A percentile compares a stretch with the other conserved stretches of the same genome.
Conservation (phyloP, 2,797 vertebrate species). For the Gallinago stenura region DNA sequence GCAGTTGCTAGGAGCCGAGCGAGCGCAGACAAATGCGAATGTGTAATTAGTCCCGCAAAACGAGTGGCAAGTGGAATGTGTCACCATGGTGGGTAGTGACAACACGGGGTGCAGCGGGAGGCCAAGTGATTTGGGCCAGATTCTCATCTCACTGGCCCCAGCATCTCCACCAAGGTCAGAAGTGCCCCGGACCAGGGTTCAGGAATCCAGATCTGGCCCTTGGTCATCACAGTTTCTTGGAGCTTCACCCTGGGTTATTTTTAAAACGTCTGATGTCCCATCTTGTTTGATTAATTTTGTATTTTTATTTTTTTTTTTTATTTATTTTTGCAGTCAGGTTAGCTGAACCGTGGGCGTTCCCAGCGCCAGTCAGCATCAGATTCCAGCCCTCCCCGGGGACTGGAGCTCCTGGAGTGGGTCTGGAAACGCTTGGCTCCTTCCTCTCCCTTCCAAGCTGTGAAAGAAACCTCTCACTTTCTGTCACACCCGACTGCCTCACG, state of each 20-base stretch:
- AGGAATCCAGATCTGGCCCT: neutral
- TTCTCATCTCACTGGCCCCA: slow-evolving; percentile 15
- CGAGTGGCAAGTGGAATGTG: slow-evolving; percentile 71
- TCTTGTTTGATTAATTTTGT: neutral
- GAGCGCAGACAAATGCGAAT: slow-evolving; percentile 70
- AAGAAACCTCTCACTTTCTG: slow-evolving; percentile 54
- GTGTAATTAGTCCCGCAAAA: slow-evolving; percentile 72
- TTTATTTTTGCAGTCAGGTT: slow-evolving; percentile 16
- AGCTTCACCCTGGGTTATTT: slow-evolving; percentile 28
- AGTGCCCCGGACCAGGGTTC: neutral
- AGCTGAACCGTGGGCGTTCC: slow-evolving; percentile 15
- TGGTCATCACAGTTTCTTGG: neutral
- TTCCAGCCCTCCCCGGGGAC: slow-evolving; percentile 48
- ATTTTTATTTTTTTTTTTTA: neutral
- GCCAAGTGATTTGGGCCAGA: slow-evolving; percentile 35
- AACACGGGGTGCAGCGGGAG: slow-evolving; percentile 27
- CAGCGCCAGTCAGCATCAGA: neutral
- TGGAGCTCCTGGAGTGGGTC: slow-evolving; percentile 28
- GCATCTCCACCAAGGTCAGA: neutral
- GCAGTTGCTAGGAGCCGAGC: slow-evolving; percentile 72
- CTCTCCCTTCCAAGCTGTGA: slow-evolving; percentile 51
- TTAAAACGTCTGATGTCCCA: slow-evolving; percentile 23
- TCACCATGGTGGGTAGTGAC: slow-evolving; percentile 58
- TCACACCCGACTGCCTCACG: slow-evolving; percentile 74
- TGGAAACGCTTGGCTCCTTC: slow-evolving; percentile 62